Conservation (phyloP, 2,113 vertebrate species). For the Lagenorhynchus albirostris region DNA sequence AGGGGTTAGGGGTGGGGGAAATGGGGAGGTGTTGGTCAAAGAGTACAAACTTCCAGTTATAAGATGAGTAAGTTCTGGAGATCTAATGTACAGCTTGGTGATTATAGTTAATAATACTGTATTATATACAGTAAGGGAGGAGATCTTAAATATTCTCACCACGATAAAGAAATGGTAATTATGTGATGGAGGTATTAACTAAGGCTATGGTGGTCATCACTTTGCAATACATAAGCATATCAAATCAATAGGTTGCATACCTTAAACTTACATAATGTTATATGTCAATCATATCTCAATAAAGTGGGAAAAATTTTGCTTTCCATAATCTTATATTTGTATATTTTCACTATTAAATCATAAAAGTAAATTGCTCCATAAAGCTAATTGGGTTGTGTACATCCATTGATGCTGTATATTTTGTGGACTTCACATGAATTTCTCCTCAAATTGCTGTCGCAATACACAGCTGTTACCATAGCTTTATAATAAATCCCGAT, state of each 20-base stretch:
- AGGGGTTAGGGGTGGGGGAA: too few relatives aligned
- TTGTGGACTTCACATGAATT: not conserved
- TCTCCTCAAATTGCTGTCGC: not conserved
- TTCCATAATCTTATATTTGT: not conserved
- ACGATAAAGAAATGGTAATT: not conserved
- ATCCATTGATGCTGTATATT: not conserved
- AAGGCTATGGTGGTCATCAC: not conserved
- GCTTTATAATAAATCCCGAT: not conserved
- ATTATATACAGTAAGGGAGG: not conserved
- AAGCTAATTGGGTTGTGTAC: not conserved
- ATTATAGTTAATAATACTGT: not conserved
- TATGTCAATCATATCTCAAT: not conserved
- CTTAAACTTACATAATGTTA: not conserved
- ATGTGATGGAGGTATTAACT: not conserved
- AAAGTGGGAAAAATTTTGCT: not conserved
- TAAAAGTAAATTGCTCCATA: not conserved
- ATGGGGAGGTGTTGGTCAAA: not conserved
- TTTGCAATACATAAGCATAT: not conserved
- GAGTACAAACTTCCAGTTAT: not conserved
- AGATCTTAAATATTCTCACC: not conserved
- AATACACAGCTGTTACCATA: not conserved
- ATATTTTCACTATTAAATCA: not conserved
- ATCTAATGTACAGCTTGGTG: not conserved
- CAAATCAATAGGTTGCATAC: not conserved
- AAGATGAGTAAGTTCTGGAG: not conserved